Base-by-base conservation (phyloP, 1,140 invertebrate genomes). In the Microplitis mediator region DNA sequence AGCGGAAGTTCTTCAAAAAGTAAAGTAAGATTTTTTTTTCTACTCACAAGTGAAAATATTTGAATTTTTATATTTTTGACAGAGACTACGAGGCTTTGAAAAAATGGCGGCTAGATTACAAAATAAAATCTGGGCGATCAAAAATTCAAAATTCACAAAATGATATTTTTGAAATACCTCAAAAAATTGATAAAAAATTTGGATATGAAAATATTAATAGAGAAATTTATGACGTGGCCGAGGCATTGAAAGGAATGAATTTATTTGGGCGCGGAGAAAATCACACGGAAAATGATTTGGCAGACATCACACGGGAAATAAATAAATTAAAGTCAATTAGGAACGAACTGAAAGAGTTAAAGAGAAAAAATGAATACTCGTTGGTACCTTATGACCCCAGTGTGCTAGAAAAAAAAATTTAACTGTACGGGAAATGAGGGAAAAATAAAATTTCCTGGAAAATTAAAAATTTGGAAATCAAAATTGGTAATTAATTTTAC, bases 101-200 rank as follows among this genome's bases (percentile, higher is more conserved):
- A 52, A 35, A 80, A 34, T 85, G 84, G 84, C 80, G 81, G 72
- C 58, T 58, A 11, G 75, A 82, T 69, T 39, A 64, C 14, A 77
- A 70, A 64, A 83, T 23, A 23, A 23, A 23, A 23, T 23, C 2
- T 0, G 1, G 23, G 23, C 23, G 23, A 23, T 23, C 23, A 23
- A 23, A 23, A 23, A 23, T 23, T 23, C 23, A 2, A 23, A 23
- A 23, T 23, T 23, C 23, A 23, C 23, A 23, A 23, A 23, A 23
- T 23, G 23, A 23, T 23, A 77, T 74, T 80, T 77, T 8, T 63
- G 56, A 71, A 23, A 23, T 23, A 0, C 0, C 23, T 23, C 23
- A 23, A 23, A 23, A 23, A 23, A 23, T 23, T 23, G 23, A 23
- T 23, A 23, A 23, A 23, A 23, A 23, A 23, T 23, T 23, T 23